Base-by-base conservation (phyloP, 2,888 invertebrate species). In the Theretra japonica region DNA sequence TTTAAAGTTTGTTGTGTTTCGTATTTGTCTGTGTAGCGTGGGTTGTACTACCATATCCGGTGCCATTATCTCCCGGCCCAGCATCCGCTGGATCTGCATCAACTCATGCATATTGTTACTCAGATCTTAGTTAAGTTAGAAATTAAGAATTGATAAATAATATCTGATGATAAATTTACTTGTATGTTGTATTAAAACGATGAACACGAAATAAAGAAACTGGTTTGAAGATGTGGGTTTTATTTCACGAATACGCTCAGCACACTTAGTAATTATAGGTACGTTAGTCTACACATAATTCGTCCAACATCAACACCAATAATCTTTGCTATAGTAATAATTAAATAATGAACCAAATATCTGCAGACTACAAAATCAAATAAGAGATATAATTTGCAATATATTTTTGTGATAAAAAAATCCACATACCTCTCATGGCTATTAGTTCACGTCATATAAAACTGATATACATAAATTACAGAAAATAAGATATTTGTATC, bases 151-250 rank as follows among this genome's bases (percentile, higher is more conserved):
- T 92, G 90, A 93, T 94, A 91, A 92, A 81, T 91, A 92, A 92
- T 91, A 94, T 94, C 93, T 90, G 94, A 94, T 91, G 94, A 94
- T 94, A 94, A 94, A 89, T 94, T 94, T 94, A 95, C 94, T 92
- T 94, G 94, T 94, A 95, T 94, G 95, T 94, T 95, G 94, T 95
- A 95, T 92, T 94, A 92, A 94, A 94, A 94, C 89, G 92, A 92
- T 91, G 93, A 92, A 94, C 93, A 93, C 86, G 90, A 93, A 93
- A 94, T 94, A 94, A 94, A 94, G 91, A 93, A 94, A 94, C 93
- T 94, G 94, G 94, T 95, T 95, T 94, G 94, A 94, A 53, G 77
- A 87, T 83, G 78, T 76, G 86, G 74, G 88, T 93, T 93, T 93
- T 81, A 93, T 92, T 87, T 85, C 21, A 19, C 5, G 8, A 41